Evolutionary conservation across 2,113 vertebrate genomes (phyloP).

Genomic region (Micronycteris hirsuta): DNA sequence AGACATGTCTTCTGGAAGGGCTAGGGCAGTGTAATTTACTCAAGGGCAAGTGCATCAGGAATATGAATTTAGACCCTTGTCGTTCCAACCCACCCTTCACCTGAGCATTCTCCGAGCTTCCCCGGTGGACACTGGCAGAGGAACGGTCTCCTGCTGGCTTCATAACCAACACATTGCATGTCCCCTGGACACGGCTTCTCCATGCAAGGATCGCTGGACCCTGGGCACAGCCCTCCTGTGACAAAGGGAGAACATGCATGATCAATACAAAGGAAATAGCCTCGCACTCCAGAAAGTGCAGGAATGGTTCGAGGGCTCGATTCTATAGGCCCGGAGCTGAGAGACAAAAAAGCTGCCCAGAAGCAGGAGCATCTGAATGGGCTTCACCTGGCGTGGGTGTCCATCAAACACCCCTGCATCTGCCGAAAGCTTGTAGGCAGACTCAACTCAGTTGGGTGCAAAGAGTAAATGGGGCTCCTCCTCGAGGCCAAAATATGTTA

Average conservation of each 20-base stretch:
- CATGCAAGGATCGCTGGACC: conserved; percentile 87
- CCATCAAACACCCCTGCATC: neutral
- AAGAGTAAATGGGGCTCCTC: neutral
- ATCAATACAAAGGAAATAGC: neutral
- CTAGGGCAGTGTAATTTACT: neutral
- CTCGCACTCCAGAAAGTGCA: neutral
- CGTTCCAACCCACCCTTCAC: conserved; percentile 71
- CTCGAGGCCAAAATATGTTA: neutral
- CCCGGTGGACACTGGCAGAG: conserved; percentile 96
- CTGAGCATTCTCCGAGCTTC: conserved; percentile 96
- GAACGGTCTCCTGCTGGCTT: conserved; percentile 87
- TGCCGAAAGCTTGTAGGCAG: neutral
- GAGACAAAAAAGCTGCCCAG: neutral
- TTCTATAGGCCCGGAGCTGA: neutral
- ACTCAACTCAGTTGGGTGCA: neutral
- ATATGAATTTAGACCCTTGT: neutral
- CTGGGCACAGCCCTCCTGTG: conserved; percentile 91
- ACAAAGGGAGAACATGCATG: conserved; percentile 43
- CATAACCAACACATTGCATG: conserved; percentile 94
- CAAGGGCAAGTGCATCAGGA: neutral
- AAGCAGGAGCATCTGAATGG: neutral
- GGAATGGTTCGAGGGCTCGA: neutral
- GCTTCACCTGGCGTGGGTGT: neutral
- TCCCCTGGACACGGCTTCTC: conserved; percentile 93
- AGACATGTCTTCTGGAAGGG: neutral